These are phyloP conservation scores for Prorops nasuta DNA, from an alignment of 1,140 invertebrate species.

Conservation along the genomic window DNA sequence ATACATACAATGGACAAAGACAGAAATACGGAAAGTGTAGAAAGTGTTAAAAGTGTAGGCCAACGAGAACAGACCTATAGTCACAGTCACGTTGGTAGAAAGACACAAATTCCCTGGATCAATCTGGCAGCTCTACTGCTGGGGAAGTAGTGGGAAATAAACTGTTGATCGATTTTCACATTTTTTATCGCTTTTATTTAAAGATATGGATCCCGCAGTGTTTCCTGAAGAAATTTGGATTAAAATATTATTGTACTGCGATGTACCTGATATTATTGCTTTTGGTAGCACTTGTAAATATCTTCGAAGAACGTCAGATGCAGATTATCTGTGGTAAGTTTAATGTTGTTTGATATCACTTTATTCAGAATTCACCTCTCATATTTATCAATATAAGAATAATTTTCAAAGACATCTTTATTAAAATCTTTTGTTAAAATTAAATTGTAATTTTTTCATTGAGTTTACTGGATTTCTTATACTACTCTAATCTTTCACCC, in stretches of 20 bases:
- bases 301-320: slow-evolving; percentile 51
- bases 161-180: too few relatives aligned
- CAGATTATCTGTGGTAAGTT: slow-evolving; percentile 54
- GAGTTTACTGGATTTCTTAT: too few relatives aligned
- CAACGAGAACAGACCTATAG: too few relatives aligned
- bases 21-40: too few relatives aligned
- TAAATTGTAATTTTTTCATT: too few relatives aligned
- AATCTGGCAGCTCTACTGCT: too few relatives aligned
- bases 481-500: too few relatives aligned
- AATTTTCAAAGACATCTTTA: slow-evolving; percentile 2
- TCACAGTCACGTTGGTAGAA: too few relatives aligned
- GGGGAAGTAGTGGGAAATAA: too few relatives aligned
- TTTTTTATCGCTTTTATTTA: slow-evolving; percentile 43
- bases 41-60: too few relatives aligned
- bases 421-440: neutral
- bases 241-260: slow-evolving; percentile 54
- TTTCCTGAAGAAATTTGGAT: slow-evolving; percentile 57
- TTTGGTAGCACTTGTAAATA: slow-evolving; percentile 56
- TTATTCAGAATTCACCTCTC: neutral
- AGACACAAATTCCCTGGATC: too few relatives aligned
- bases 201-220: slow-evolving; percentile 53
- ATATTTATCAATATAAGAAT: neutral
- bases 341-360: slow-evolving; percentile 29
- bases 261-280: slow-evolving; percentile 56
- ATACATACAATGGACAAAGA: too few relatives aligned